Conservation (phyloP, 2,113 vertebrate genomes). For the Psophia crepitans region DNA sequence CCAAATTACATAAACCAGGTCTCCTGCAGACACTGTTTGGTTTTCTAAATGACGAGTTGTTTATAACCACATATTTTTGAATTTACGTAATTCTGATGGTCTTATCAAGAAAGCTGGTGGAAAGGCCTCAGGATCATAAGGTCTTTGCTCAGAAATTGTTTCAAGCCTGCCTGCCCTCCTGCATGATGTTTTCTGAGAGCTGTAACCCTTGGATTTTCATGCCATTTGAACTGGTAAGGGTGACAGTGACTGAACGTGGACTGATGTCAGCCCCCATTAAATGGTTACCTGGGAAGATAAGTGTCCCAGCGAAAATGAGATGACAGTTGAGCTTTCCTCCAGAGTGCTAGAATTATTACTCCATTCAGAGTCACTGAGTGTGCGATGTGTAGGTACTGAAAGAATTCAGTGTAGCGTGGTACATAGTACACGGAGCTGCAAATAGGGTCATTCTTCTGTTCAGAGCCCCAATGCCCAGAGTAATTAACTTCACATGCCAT, state of each 20-base stretch:
- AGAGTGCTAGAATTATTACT: slow-evolving; percentile 47
- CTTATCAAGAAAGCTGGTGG: background rate
- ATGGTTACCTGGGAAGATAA: slow-evolving; percentile 43
- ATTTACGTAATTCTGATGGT: background rate
- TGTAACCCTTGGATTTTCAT: slow-evolving; percentile 57
- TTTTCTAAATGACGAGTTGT: background rate
- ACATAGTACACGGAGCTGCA: slow-evolving; percentile 46
- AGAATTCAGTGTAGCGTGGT: slow-evolving; percentile 59
- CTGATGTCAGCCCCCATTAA: slow-evolving; percentile 60
- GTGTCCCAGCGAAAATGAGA: slow-evolving; percentile 36
- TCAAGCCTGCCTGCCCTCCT: slow-evolving; percentile 57
- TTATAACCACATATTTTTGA: background rate
- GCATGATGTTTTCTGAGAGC: slow-evolving; percentile 59
- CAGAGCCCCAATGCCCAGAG: slow-evolving; percentile 57
- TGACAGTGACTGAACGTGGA: slow-evolving; percentile 66
- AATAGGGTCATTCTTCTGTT: slow-evolving; percentile 67
- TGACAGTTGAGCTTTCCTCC: slow-evolving; percentile 36
- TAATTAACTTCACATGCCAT: slow-evolving; percentile 73
- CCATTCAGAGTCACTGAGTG: slow-evolving; percentile 31
- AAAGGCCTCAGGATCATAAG: background rate
- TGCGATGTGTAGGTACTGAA: slow-evolving; percentile 21
- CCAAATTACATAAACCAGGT: slow-evolving; percentile 19
- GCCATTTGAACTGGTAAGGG: slow-evolving; percentile 46
- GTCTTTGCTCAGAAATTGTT: background rate
- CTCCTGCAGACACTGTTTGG: background rate